Conservation (phyloP, 2,797 vertebrate species). For the Rhadinocentrus ornatus region DNA sequence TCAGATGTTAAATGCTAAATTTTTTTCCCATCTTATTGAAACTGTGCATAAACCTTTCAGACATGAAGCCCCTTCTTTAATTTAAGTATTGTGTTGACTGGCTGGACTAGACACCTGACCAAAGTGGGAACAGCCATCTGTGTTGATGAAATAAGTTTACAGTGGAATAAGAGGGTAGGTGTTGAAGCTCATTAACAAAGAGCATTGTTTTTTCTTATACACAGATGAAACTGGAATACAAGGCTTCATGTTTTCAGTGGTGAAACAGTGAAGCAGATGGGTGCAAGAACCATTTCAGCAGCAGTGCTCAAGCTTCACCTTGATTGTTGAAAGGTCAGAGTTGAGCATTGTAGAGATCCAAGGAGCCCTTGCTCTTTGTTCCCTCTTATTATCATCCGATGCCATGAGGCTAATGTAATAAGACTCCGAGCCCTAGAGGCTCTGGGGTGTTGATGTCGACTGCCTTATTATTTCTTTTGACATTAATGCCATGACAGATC, state of each 20-base stretch:
- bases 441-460: constrained; percentile 37
- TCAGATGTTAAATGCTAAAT: constrained; percentile 45
- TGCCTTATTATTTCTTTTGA: constrained; percentile 53
- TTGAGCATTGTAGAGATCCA: constrained; percentile 27
- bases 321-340: constrained; percentile 50
- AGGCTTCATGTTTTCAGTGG: constrained; percentile 5
- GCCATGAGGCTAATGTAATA: constrained; percentile 50
- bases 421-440: constrained; percentile 24
- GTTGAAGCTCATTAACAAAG: constrained; percentile 17
- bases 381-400: constrained; percentile 32
- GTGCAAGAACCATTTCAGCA: background rate
- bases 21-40: background rate
- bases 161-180: constrained; percentile 7
- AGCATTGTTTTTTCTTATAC: constrained; percentile 7
- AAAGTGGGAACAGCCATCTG: constrained; percentile 10
- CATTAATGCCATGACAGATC: constrained; percentile 49
- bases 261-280: background rate
- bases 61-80: constrained; percentile 25
- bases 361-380: constrained; percentile 44
- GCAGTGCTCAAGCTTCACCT: constrained; percentile 12
- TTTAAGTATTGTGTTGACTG: constrained; percentile 30
- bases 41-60: constrained; percentile 31
- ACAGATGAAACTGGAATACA: constrained; percentile 2
- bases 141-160: constrained; percentile 28
- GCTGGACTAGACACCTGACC: constrained; percentile 49